Conservation (phyloP, 2,797 vertebrate genomes). For the Rhabdophis nuchalis region DNA sequence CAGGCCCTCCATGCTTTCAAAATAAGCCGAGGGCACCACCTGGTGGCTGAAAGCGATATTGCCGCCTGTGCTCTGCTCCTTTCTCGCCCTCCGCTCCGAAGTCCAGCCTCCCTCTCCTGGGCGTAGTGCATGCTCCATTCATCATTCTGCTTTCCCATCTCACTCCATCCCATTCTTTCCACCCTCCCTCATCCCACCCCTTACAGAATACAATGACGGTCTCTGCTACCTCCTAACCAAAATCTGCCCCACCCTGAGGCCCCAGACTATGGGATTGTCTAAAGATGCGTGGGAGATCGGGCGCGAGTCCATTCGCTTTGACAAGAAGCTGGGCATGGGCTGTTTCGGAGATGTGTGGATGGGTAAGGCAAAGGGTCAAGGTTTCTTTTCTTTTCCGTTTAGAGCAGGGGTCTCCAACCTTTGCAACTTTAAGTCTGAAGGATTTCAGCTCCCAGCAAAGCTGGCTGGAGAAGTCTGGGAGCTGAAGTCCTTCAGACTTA, state of each 20-base stretch:
- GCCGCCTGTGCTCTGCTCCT: background rate
- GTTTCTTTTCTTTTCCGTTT: too few species aligned
- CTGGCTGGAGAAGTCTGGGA: too few species aligned
- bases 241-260: slow-evolving; percentile 79
- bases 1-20: fast-evolving
- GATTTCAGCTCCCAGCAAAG: too few species aligned
- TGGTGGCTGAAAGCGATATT: background rate
- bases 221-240: slow-evolving; percentile 87
- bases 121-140: slow-evolving; percentile 49
- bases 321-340: slow-evolving; percentile 89
- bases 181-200: slow-evolving; percentile 19
- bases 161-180: slow-evolving; percentile 1
- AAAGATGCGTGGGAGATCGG: slow-evolving; percentile 94
- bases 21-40: background rate
- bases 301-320: slow-evolving; percentile 77
- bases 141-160: slow-evolving; percentile 18
- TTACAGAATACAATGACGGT: slow-evolving; percentile 85
- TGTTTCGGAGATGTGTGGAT: slow-evolving; percentile 97
- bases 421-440: too few species aligned
- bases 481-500: too few species aligned
- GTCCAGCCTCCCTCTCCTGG: background rate
- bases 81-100: background rate
- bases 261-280: slow-evolving; percentile 89
- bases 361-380: slow-evolving; percentile 77
- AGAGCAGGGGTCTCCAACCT: too few species aligned